Conservation (phyloP, 2,113 vertebrate species). For the Tylochromis polylepis region DNA sequence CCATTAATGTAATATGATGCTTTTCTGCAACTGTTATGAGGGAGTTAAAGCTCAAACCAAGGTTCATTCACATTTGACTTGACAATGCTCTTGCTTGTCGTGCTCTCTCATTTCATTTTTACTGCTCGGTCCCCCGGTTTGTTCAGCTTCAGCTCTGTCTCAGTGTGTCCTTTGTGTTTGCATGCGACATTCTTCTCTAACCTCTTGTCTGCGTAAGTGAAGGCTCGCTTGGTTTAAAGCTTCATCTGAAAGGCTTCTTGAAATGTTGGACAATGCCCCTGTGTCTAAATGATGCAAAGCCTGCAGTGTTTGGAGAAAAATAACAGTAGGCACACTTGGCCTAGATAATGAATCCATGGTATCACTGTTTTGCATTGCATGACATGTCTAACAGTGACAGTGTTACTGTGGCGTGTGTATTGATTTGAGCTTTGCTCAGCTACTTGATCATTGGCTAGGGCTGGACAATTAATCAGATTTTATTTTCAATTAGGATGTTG, state of each 20-base stretch:
- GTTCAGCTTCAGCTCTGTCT: conserved; percentile 16
- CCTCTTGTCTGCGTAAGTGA: conserved; percentile 55
- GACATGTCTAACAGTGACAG: conserved; percentile 7
- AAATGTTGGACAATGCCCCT: conserved; percentile 58
- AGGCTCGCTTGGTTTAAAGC: conserved; percentile 41
- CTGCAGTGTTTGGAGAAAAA: conserved; percentile 30
- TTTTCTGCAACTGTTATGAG: not conserved
- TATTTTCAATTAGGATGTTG: not conserved
- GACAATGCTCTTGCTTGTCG: not conserved
- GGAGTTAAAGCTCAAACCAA: not conserved
- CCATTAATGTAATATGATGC: not conserved
- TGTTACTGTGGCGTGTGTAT: not conserved
- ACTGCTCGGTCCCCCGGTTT: not conserved
- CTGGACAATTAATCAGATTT: not conserved
- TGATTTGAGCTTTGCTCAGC: conserved; percentile 6
- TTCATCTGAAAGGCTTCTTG: conserved; percentile 60
- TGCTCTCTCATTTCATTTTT: not conserved
- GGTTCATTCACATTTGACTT: not conserved
- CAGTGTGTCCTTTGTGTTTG: conserved; percentile 44
- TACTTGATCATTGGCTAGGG: conserved; percentile 20
- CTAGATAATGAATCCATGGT: conserved; percentile 30
- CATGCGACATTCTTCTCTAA: conserved; percentile 15
- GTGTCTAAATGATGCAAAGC: conserved; percentile 55
- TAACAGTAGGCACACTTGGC: conserved; percentile 38
- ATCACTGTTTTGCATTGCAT: conserved; percentile 17